Evolutionary conservation across 1,140 invertebrate genomes (phyloP).

Genomic region (Bombyx mori): DNA sequence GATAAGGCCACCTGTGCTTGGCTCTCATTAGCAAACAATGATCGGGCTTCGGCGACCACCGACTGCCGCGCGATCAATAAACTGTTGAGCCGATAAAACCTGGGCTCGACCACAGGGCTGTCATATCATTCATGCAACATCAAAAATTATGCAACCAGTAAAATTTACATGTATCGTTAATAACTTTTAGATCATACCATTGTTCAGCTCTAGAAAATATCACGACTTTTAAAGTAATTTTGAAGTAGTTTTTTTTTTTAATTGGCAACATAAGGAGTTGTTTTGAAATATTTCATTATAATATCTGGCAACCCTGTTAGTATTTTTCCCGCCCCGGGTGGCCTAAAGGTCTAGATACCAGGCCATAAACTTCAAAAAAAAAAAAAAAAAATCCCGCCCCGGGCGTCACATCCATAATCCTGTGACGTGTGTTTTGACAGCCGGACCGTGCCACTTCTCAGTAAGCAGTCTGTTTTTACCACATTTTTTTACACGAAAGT

Average conservation of each 20-base stretch:
- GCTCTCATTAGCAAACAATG: conserved; percentile 65
- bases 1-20: conserved; percentile 43
- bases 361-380: too few relatives aligned
- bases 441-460: conserved; percentile 40
- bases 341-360: too few relatives aligned
- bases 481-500: conserved; percentile 32
- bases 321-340: background rate
- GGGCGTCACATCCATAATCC: conserved; percentile 60
- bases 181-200: too few relatives aligned
- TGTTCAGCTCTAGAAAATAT: too few relatives aligned
- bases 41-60: conserved; percentile 26
- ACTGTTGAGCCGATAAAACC: conserved; percentile 28
- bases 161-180: too few relatives aligned
- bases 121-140: background rate
- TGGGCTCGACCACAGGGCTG: conserved; percentile 9
- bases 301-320: background rate
- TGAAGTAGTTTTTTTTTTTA: too few relatives aligned
- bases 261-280: too few relatives aligned
- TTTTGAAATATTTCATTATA: background rate
- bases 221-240: too few relatives aligned
- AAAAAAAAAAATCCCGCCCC: too few relatives aligned
- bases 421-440: conserved; percentile 62
- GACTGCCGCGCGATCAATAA: conserved; percentile 34
- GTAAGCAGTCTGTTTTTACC: conserved; percentile 32
- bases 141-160: too few relatives aligned